phyloP scores from a whole-genome alignment of 1,140 invertebrate species.

The Anoplophora glabripennis region DNA sequence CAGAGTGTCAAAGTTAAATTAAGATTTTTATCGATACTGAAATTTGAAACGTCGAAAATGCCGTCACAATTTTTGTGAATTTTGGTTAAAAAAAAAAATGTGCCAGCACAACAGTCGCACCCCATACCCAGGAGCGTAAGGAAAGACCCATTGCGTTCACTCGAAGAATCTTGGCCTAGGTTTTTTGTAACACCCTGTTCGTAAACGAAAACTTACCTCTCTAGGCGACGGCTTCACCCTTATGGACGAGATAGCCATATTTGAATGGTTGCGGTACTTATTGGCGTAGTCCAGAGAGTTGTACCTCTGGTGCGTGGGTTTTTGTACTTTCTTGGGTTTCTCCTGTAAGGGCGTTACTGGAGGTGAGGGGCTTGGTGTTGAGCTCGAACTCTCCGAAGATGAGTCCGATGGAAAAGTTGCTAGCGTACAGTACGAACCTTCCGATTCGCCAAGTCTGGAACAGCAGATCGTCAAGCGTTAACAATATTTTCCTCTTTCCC shows the following conservation, averaged over 20 bases:
- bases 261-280: constrained; percentile 37
- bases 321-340: constrained; percentile 22
- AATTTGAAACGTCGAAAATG: too few relatives aligned
- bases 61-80: too few relatives aligned
- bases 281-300: constrained; percentile 21
- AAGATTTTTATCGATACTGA: too few relatives aligned
- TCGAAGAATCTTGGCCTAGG: too few relatives aligned
- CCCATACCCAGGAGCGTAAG: too few relatives aligned
- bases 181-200: too few relatives aligned
- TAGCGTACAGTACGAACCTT: constrained; percentile 50
- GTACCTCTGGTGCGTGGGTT: constrained; percentile 27
- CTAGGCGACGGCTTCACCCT: constrained; percentile 39
- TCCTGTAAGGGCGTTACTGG: constrained; percentile 42
- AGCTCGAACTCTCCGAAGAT: constrained; percentile 33
- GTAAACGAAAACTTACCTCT: constrained; percentile 38
- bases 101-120: too few relatives aligned
- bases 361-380: constrained; percentile 33
- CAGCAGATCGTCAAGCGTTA: too few relatives aligned
- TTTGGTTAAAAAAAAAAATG: too few relatives aligned
- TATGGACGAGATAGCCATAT: constrained; percentile 28
- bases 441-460: constrained; percentile 47
- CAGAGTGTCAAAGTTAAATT: too few relatives aligned
- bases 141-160: too few relatives aligned
- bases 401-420: constrained; percentile 44
- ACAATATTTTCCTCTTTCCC: too few relatives aligned